phyloP scores from a whole-genome alignment of 2,888 invertebrate species.

The Thymelicus lineola region DNA sequence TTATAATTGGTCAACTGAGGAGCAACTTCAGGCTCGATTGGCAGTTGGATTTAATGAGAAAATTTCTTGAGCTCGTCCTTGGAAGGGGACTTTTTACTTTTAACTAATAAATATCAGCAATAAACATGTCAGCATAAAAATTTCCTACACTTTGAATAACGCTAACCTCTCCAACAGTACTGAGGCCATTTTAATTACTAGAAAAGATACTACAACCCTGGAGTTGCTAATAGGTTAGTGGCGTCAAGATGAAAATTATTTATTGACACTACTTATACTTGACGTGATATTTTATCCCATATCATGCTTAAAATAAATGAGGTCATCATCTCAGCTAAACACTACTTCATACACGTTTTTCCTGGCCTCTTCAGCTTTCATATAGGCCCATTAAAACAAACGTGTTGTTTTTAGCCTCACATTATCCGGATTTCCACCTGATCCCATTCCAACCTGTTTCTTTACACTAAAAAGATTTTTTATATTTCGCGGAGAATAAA shows the following conservation, averaged over 20 bases:
- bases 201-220: too few species aligned
- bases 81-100: too few species aligned
- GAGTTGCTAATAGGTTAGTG: neutral
- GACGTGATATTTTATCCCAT: neutral
- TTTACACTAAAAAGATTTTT: conserved; percentile 8
- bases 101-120: too few species aligned
- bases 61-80: too few species aligned
- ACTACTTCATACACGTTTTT: neutral
- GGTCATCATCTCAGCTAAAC: neutral
- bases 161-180: too few species aligned
- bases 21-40: too few species aligned
- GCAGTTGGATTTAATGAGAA: too few species aligned
- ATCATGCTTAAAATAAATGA: neutral
- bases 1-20: too few species aligned
- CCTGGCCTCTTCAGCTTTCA: conserved; percentile 46
- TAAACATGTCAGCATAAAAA: too few species aligned
- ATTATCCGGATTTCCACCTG: conserved; percentile 41
- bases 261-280: neutral
- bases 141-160: too few species aligned
- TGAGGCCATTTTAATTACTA: too few species aligned
- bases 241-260: neutral
- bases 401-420: conserved; percentile 26
- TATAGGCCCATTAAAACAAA: conserved; percentile 58
- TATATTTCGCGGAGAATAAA: neutral
- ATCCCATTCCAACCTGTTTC: conserved; percentile 11